These are phyloP conservation scores for Ferdinandea cuprea DNA, from an alignment of 2,888 invertebrate species.

Conservation along the genomic window DNA sequence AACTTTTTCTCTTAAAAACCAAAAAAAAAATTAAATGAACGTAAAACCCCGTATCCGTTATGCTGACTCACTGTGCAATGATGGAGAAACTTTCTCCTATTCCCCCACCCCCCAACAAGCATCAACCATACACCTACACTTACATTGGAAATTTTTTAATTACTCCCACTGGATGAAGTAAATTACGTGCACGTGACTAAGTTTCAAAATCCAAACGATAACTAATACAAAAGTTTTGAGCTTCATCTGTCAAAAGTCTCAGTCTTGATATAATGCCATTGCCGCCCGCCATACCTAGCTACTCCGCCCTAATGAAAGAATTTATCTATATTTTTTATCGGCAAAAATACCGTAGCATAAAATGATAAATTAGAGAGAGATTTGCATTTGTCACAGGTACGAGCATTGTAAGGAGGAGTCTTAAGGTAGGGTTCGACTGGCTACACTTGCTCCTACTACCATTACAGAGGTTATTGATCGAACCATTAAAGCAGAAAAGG, in stretches of 20 bases:
- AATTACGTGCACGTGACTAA: constrained; percentile 67
- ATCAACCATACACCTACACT: constrained; percentile 1
- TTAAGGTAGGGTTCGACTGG: constrained; percentile 1
- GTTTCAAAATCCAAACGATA: constrained; percentile 62
- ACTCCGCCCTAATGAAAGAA: not conserved
- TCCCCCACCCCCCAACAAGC: not conserved
- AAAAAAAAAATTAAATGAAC: no score
- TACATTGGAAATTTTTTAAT: constrained; percentile 59
- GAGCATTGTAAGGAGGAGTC: constrained; percentile 7
- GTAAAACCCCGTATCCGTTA: constrained; percentile 25
- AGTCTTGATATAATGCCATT: constrained; percentile 5
- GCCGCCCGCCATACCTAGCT: no score
- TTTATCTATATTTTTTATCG: constrained; percentile 12
- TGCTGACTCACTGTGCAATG: constrained; percentile 45
- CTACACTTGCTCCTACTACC: not conserved
- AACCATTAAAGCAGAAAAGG: constrained; percentile 23
- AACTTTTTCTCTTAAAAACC: constrained; percentile 35
- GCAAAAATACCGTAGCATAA: constrained; percentile 18
- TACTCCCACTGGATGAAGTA: constrained; percentile 64
- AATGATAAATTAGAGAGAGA: constrained; percentile 58
- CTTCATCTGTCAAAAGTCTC: constrained; percentile 67
- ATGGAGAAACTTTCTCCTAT: constrained; percentile 21
- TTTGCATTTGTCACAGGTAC: constrained; percentile 50
- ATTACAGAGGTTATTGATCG: constrained; percentile 36
- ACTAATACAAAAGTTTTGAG: constrained; percentile 64